Evolutionary conservation across 2,888 invertebrate species (phyloP), one percentile per base, ranked within the genome.

Genomic region (Kuschelorhynchus macadamiae): DNA sequence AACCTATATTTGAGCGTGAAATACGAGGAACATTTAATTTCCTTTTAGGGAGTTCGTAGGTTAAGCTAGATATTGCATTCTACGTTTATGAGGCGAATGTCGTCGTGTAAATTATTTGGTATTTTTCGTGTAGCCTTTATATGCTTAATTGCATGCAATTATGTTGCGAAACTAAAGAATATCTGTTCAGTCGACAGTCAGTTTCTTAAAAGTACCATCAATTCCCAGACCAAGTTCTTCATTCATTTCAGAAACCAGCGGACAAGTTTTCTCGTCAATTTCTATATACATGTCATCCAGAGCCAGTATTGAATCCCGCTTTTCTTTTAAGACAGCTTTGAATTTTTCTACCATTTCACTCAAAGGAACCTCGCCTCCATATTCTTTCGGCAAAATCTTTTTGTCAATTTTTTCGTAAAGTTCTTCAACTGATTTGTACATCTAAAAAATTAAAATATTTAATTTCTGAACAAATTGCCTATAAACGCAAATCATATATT

Each of bases 331-430:
- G 59, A 87, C 88, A 33, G 85, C 83, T 79, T 93, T 92, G 71
- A 93, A 87, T 77, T 88, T 88, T 81, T 91, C 89, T 69, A 95
- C 91, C 93, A 96, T 94, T 55, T 94, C 92, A 21, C 86, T 86
- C 55, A 94, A 83, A 14, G 95, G 92, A 16, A 93, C 88, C 16
- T 89, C 90, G n/a, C 95, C 95, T 7, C 95, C 95, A 79, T 95
- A 95, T 83, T 96, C 95, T 81, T 92, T 91, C 0, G 95, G 95
- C 71, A 96, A 83, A 76, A 95, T 91, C 67, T 90, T 88, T 18
- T 90, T 87, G 79, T 93, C 89, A 5, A 95, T 87, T 74, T 90
- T 88, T 41, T 89, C 87, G 72, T 88, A 88, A 32, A 95, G 83
- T n/a, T 92, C 92, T 5, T 92, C 90, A 18, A 91, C 81, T 21